phyloP scores from a whole-genome alignment of 2,888 invertebrate genomes.

The Nipponacmea schrenckii region DNA sequence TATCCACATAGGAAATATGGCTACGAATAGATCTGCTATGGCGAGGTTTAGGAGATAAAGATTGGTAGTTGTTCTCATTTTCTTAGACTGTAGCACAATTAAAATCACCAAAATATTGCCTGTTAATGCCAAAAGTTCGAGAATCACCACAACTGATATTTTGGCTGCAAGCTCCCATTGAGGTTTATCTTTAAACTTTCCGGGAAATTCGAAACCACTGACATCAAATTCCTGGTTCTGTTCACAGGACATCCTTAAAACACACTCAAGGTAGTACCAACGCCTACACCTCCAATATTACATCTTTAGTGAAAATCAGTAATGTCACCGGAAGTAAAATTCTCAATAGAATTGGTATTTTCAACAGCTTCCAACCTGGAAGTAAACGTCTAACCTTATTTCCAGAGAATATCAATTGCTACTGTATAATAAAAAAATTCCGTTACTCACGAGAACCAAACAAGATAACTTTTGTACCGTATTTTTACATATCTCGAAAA shows the following conservation, averaged over 20 bases:
- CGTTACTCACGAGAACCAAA: too few species aligned
- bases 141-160: slow-evolving; percentile 34
- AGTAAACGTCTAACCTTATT: too few species aligned
- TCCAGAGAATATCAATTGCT: too few species aligned
- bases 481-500: too few species aligned
- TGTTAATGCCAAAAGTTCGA: slow-evolving; percentile 45
- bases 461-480: too few species aligned
- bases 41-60: slow-evolving; percentile 63
- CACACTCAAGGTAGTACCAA: too few species aligned
- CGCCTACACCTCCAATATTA: too few species aligned
- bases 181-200: slow-evolving; percentile 32
- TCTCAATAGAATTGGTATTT: too few species aligned
- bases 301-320: too few species aligned
- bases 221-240: slow-evolving; percentile 30
- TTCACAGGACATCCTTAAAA: background rate
- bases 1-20: slow-evolving; percentile 78
- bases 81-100: slow-evolving; percentile 46
- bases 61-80: slow-evolving; percentile 62
- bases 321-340: too few species aligned
- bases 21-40: slow-evolving; percentile 58
- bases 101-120: slow-evolving; percentile 53
- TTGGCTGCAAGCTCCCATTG: slow-evolving; percentile 50
- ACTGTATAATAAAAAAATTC: too few species aligned
- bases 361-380: too few species aligned
- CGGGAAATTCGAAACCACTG: slow-evolving; percentile 35